phyloP scores from a whole-genome alignment of 2,888 invertebrate species.

The Scaptodrosophila latifasciaeformis region DNA sequence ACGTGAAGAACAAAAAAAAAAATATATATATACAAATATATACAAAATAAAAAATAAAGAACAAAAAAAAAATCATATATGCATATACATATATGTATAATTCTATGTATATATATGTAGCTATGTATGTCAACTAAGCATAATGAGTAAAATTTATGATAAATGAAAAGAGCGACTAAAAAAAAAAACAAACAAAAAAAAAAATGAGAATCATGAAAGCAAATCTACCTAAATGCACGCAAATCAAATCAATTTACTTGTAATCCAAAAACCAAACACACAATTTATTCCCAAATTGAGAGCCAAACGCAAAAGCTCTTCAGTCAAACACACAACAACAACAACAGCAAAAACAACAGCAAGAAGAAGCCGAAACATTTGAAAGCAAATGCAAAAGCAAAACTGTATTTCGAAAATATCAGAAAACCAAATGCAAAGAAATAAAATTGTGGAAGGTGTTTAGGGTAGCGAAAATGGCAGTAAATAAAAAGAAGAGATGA shows the following conservation, averaged over 20 bases:
- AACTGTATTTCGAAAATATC: too few species aligned
- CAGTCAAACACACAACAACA: not conserved
- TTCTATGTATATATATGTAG: slow-evolving; percentile 3
- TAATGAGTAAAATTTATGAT: slow-evolving; percentile 1
- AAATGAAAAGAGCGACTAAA: too few species aligned
- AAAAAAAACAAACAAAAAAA: not conserved
- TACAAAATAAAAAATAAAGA: slow-evolving; percentile 3
- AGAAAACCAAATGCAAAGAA: not conserved
- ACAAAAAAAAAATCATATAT: slow-evolving; percentile 8
- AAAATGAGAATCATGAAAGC: not conserved
- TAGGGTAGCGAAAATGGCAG: too few species aligned
- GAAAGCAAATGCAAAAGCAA: too few species aligned
- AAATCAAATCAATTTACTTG: not conserved
- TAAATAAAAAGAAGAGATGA: not conserved
- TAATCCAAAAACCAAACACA: not conserved
- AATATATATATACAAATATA: not conserved
- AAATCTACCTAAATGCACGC: slow-evolving; percentile 4
- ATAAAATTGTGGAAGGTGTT: too few species aligned
- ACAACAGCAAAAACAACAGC: not conserved
- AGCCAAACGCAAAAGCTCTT: not conserved
- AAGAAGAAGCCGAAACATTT: too few species aligned
- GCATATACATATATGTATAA: slow-evolving; percentile 20
- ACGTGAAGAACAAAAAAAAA: slow-evolving; percentile 14
- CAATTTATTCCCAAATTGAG: not conserved
- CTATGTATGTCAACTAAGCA: slow-evolving; percentile 4